These are phyloP conservation scores for Dendrolimus pini DNA, from an alignment of 2,888 invertebrate genomes.

Conservation along the genomic window DNA sequence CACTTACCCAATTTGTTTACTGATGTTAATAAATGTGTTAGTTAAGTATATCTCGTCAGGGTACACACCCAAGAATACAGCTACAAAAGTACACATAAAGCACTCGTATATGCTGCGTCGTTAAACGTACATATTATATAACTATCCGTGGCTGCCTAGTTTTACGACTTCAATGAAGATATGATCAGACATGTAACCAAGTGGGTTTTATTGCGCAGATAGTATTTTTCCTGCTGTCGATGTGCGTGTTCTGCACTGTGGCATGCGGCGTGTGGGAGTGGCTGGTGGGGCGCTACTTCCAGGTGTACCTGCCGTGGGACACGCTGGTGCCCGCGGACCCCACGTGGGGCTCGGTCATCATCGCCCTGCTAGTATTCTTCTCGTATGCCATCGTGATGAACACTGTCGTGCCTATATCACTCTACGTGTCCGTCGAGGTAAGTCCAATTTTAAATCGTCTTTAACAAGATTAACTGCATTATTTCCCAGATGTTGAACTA, in stretches of 20 bases:
- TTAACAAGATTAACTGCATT: no score
- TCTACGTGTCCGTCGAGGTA: slow-evolving; percentile 97
- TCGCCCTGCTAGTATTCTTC: slow-evolving; percentile 97
- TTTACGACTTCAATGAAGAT: no score
- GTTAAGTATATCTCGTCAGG: no score
- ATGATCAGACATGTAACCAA: no score
- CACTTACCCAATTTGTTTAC: no score
- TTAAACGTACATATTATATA: no score
- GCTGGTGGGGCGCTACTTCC: slow-evolving; percentile 92
- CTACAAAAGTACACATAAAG: no score
- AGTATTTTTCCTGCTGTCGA: slow-evolving; percentile 97
- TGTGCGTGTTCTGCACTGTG: slow-evolving; percentile 98
- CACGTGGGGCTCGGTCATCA: slow-evolving; percentile 90
- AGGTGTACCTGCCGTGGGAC: slow-evolving; percentile 96
- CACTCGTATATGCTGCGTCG: no score
- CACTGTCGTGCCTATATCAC: slow-evolving; percentile 99
- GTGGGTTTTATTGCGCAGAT: slow-evolving; percentile 78
- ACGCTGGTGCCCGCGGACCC: slow-evolving; percentile 90
- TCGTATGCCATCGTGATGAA: slow-evolving; percentile 99
- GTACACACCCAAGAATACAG: no score
- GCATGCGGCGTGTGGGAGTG: slow-evolving; percentile 99
- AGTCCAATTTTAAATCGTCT: slow-evolving; percentile 21
- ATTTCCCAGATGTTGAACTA: no score
- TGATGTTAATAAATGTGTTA: no score
- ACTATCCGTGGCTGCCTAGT: no score